Evolutionary conservation across 2,888 invertebrate genomes (phyloP).

Genomic region (Oscheius sp.): DNA sequence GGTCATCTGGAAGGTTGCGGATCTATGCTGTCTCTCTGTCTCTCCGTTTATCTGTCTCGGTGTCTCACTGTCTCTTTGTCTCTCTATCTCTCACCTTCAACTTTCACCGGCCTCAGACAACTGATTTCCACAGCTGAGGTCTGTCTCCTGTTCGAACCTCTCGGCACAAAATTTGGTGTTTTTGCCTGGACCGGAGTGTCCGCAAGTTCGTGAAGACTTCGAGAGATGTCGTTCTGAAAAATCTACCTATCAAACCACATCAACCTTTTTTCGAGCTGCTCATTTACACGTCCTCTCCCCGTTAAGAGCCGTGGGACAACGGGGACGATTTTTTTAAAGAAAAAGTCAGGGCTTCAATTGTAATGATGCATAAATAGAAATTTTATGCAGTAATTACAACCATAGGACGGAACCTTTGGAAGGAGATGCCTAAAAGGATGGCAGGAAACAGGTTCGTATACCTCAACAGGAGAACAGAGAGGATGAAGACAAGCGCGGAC

Average conservation of each 20-base stretch:
- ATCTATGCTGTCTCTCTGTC: no score
- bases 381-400: no score
- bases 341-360: no score
- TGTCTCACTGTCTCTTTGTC: no score
- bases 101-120: background rate
- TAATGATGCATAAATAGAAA: no score
- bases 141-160: slow-evolving; percentile 21
- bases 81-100: slow-evolving; percentile 4
- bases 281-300: no score
- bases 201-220: slow-evolving; percentile 33
- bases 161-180: slow-evolving; percentile 11
- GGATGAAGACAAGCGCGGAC: background rate
- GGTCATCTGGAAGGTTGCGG: slow-evolving; percentile 39
- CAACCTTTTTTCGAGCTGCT: background rate
- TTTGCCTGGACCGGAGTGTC: no score
- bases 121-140: slow-evolving; percentile 22
- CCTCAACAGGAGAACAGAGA: background rate
- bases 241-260: background rate
- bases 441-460: no score
- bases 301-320: no score
- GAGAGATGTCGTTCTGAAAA: slow-evolving; percentile 28
- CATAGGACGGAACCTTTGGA: no score
- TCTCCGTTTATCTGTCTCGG: background rate
- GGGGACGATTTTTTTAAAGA: no score
- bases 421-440: no score